phyloP scores from a whole-genome alignment of 1,140 invertebrate genomes.

The Schlechtendalia chinensis region DNA sequence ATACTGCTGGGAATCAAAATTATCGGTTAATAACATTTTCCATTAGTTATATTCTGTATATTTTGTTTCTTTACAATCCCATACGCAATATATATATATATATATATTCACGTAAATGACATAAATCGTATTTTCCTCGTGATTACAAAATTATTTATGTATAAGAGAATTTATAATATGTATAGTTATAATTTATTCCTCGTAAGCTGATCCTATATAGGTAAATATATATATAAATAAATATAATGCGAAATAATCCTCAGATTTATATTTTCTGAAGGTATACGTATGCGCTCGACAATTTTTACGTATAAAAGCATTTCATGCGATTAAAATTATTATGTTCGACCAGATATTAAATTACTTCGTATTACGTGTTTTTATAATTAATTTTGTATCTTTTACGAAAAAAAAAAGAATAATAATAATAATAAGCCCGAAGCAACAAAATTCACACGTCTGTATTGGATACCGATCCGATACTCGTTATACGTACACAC shows the following conservation, averaged over 20 bases:
- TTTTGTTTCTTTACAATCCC: not conserved
- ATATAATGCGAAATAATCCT: conserved; percentile 11
- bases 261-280: not conserved
- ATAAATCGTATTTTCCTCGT: not conserved
- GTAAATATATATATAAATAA: not conserved
- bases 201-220: not conserved
- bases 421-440: not conserved
- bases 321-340: not conserved
- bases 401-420: not conserved
- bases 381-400: not conserved
- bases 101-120: not conserved
- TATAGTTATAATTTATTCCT: not conserved
- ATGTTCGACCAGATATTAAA: conserved; percentile 23
- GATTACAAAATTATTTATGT: conserved; percentile 30
- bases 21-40: no score
- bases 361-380: not conserved
- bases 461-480: not conserved
- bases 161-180: no score
- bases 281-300: not conserved
- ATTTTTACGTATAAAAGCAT: not conserved
- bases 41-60: no score
- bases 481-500: no score
- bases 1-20: no score
- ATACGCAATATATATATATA: no score
- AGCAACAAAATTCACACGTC: not conserved